A percentile compares a stretch with the other conserved stretches of the same genome.
phyloP scores from a whole-genome alignment of 2,797 vertebrate species.

The Margarornis squamiger region DNA sequence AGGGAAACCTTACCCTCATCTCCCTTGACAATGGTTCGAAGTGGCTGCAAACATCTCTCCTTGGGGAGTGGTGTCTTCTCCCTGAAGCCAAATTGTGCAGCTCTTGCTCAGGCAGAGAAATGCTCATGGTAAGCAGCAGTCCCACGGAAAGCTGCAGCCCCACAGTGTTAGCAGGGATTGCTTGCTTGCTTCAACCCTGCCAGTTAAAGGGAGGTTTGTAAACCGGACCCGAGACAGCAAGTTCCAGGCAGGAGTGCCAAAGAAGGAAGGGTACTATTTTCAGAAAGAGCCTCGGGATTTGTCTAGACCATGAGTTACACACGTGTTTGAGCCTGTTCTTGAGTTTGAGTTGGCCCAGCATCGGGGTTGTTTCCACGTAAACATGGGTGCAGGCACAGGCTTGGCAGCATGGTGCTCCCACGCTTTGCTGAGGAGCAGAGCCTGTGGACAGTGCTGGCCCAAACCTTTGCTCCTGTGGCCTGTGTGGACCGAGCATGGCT shows the following conservation, averaged over 20 bases:
- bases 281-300: slow-evolving; percentile 24
- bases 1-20: background rate
- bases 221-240: fast-evolving
- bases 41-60: background rate
- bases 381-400: background rate
- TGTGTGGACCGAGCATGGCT: fast-evolving
- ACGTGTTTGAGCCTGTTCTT: background rate
- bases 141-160: background rate
- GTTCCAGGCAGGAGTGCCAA: background rate
- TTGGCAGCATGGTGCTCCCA: background rate
- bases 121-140: background rate
- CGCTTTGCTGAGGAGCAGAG: background rate
- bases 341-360: background rate
- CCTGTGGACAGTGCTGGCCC: background rate
- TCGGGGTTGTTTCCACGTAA: fast-evolving
- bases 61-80: background rate
- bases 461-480: background rate
- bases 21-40: background rate
- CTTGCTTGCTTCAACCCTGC: background rate
- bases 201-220: background rate
- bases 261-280: background rate
- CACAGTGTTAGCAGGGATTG: background rate
- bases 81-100: background rate
- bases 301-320: background rate
- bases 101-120: background rate